Evolutionary conservation across 2,113 vertebrate species (phyloP).

Genomic region (Leiothrix lutea): DNA sequence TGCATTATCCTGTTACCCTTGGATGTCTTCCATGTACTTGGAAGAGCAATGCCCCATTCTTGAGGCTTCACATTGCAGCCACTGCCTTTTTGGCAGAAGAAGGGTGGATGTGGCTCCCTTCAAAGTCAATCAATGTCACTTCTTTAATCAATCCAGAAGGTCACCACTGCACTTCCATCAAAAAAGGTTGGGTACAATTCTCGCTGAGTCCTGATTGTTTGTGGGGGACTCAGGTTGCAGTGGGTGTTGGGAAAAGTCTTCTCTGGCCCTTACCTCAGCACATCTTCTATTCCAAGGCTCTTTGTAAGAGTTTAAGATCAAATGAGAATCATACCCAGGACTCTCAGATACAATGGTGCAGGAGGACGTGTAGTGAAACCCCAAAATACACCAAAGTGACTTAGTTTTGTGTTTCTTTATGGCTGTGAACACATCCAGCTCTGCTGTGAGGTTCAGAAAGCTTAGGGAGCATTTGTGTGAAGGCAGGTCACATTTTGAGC

Average conservation of each 20-base stretch:
- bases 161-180: conserved; percentile 8
- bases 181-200: conserved; percentile 28
- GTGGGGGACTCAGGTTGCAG: conserved; percentile 35
- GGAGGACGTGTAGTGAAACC: not conserved
- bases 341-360: not conserved
- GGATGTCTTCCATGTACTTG: conserved; percentile 66
- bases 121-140: conserved; percentile 63
- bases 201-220: conserved; percentile 42
- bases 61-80: conserved; percentile 62
- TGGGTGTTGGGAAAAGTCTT: not conserved
- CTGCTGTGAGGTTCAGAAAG: not conserved
- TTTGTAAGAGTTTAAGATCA: not conserved
- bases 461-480: not conserved
- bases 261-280: conserved; percentile 22
- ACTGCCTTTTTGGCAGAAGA: conserved; percentile 57
- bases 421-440: not conserved
- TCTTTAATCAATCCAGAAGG: conserved; percentile 51
- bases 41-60: conserved; percentile 49
- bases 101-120: conserved; percentile 64
- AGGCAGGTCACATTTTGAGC: not conserved
- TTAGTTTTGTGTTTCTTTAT: not conserved
- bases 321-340: not conserved
- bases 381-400: not conserved
- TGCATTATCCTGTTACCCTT: conserved; percentile 51
- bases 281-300: not conserved